Percentiles rank a stretch among this genome's conserved stretches.
Conservation (phyloP, 1,140 invertebrate genomes). For the Diorhabda sublineata region DNA sequence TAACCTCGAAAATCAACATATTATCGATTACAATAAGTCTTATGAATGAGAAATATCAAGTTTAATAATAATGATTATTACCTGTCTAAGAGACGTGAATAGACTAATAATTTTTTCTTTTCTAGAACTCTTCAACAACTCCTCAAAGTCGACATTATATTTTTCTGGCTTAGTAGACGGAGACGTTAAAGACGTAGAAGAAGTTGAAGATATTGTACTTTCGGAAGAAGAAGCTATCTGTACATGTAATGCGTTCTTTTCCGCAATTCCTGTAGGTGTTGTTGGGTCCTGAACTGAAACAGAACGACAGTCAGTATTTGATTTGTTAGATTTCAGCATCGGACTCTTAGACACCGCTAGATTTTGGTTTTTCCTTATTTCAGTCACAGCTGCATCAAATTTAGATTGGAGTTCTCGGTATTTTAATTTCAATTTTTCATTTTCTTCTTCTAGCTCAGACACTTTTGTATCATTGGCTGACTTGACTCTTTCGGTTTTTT, state of each 20-base stretch:
- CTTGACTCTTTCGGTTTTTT: slow-evolving; percentile 25
- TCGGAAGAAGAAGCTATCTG: slow-evolving; percentile 22
- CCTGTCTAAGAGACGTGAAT: slow-evolving; percentile 18
- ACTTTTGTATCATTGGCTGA: slow-evolving; percentile 31
- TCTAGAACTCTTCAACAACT: slow-evolving; percentile 11
- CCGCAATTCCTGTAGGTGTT: slow-evolving; percentile 34
- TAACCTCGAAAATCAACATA: neutral
- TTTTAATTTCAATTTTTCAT: slow-evolving; percentile 33
- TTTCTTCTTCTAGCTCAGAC: slow-evolving; percentile 31
- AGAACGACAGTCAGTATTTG: slow-evolving; percentile 40
- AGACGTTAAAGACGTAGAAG: neutral
- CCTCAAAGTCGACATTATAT: slow-evolving; percentile 21
- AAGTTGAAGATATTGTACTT: slow-evolving; percentile 15
- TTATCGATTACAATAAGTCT: neutral
- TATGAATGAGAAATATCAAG: neutral
- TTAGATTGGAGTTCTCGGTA: slow-evolving; percentile 30
- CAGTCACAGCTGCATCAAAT: slow-evolving; percentile 31
- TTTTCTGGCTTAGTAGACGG: slow-evolving; percentile 26
- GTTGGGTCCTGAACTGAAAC: slow-evolving; percentile 42
- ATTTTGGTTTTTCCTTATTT: slow-evolving; percentile 35
- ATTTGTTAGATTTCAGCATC: slow-evolving; percentile 14
- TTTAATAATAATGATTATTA: neutral
- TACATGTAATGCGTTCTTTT: slow-evolving; percentile 34
- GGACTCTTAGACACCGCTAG: slow-evolving; percentile 32
- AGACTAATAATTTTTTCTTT: slow-evolving; percentile 20